Evolutionary conservation across 1,140 invertebrate genomes (phyloP).

Genomic region (Tyrophagus putrescentiae): DNA sequence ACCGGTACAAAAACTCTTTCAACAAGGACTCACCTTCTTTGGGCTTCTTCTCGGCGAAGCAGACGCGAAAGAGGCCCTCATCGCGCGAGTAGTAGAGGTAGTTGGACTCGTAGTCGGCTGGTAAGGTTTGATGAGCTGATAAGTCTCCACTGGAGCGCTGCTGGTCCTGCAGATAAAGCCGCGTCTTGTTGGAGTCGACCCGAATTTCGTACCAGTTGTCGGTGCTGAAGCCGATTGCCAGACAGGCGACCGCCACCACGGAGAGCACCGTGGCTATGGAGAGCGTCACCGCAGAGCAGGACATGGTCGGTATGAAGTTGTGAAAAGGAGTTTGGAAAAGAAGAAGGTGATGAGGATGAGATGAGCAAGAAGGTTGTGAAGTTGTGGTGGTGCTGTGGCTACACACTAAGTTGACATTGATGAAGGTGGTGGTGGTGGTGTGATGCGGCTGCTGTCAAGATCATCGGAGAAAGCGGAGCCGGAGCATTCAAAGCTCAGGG

Average conservation of each 20-base stretch:
- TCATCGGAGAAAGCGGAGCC: too few relatives aligned
- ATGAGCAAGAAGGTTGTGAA: neutral
- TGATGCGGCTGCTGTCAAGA: neutral
- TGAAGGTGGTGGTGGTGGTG: neutral
- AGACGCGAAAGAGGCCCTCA: conserved; percentile 66
- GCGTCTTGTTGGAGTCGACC: conserved; percentile 67
- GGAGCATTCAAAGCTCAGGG: too few relatives aligned
- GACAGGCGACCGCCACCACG: conserved; percentile 71
- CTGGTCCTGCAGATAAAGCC: conserved; percentile 18
- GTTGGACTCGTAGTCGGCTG: conserved; percentile 26
- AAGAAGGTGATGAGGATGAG: neutral
- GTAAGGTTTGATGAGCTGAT: conserved; percentile 20
- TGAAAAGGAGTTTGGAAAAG: neutral
- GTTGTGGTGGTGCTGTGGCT: neutral
- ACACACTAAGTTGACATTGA: too few relatives aligned
- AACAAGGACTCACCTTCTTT: conserved; percentile 51
- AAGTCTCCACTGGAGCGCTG: neutral
- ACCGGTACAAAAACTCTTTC: too few relatives aligned
- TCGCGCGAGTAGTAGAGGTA: conserved; percentile 30
- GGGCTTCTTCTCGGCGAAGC: conserved; percentile 71
- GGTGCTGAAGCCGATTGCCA: conserved; percentile 81
- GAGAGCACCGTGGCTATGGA: conserved; percentile 83
- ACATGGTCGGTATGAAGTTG: conserved; percentile 49
- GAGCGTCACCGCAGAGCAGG: conserved; percentile 81
- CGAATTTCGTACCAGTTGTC: conserved; percentile 87